Percentiles rank a stretch among this genome's conserved stretches.
Conservation (phyloP, 2,797 vertebrate species). For the Poeciliopsis paucimaculata region DNA sequence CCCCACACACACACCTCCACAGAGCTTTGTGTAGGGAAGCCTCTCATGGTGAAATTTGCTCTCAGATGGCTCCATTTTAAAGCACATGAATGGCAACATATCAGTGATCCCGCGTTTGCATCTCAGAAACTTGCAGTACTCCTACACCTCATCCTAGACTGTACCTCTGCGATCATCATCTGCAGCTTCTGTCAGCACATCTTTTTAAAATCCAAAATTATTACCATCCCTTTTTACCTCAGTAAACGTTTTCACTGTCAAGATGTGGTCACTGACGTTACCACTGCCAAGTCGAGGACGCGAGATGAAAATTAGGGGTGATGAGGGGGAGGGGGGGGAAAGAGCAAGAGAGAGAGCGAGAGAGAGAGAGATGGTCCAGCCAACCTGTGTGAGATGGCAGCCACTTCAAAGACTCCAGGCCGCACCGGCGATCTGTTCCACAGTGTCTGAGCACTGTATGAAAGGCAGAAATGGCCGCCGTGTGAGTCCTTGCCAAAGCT, state of each 20-base stretch:
- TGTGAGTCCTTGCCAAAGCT: slow-evolving; percentile 82
- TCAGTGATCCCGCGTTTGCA: slow-evolving; percentile 63
- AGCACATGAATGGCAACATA: slow-evolving; percentile 74
- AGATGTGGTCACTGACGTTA: slow-evolving; percentile 59
- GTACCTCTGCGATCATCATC: slow-evolving; percentile 40
- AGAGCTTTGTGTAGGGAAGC: slow-evolving; percentile 66
- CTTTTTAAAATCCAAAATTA: slow-evolving; percentile 64
- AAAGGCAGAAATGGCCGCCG: slow-evolving; percentile 82
- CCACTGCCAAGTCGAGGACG: slow-evolving; percentile 68
- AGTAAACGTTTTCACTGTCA: slow-evolving; percentile 45
- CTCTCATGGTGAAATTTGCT: slow-evolving; percentile 73
- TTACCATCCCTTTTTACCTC: slow-evolving; percentile 61
- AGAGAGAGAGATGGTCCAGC: slow-evolving; percentile 62
- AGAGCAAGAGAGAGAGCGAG: slow-evolving; percentile 27
- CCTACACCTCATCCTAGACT: background rate
- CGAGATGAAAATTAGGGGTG: slow-evolving; percentile 64
- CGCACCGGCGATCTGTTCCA: slow-evolving; percentile 78
- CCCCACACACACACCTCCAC: slow-evolving; percentile 48
- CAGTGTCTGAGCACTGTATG: slow-evolving; percentile 78
- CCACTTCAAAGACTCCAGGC: slow-evolving; percentile 80
- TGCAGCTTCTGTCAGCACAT: slow-evolving; percentile 42
- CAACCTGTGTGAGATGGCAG: slow-evolving; percentile 83
- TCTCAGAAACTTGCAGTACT: slow-evolving; percentile 15
- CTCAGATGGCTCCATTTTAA: slow-evolving; percentile 77
- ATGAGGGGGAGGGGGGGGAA: slow-evolving; percentile 26